These are phyloP conservation scores for Caradrina kadenii DNA, from an alignment of 2,888 invertebrate genomes.

Conservation along the genomic window DNA sequence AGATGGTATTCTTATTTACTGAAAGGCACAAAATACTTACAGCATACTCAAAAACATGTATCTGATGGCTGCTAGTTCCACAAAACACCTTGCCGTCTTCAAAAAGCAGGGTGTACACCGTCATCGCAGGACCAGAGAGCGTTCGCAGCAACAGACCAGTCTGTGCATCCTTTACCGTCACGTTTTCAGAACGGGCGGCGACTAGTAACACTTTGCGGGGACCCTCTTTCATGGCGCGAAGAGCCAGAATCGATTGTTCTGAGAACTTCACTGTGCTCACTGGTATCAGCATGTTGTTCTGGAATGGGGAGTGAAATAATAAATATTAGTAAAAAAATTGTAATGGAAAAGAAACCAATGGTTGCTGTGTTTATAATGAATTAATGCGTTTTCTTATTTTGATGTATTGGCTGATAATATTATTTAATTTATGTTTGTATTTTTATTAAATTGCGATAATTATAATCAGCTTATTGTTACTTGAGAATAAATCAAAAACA, in stretches of 20 bases:
- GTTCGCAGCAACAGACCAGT: slow-evolving; percentile 93
- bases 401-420: too few species aligned
- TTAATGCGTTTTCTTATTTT: too few species aligned
- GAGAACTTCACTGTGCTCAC: slow-evolving; percentile 91
- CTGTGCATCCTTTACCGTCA: slow-evolving; percentile 93
- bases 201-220: slow-evolving; percentile 93
- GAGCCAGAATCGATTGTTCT: slow-evolving; percentile 92
- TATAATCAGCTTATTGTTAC: too few species aligned
- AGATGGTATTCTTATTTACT: too few species aligned
- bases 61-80: slow-evolving; percentile 93
- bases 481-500: too few species aligned
- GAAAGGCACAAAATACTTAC: slow-evolving; percentile 86
- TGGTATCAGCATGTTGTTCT: slow-evolving; percentile 90
- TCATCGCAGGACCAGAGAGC: slow-evolving; percentile 90
- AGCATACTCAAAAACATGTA: slow-evolving; percentile 94
- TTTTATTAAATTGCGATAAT: too few species aligned
- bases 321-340: too few species aligned
- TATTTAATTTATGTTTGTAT: too few species aligned
- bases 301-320: slow-evolving; percentile 56
- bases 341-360: too few species aligned
- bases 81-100: slow-evolving; percentile 93
- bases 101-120: slow-evolving; percentile 93
- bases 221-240: slow-evolving; percentile 94
- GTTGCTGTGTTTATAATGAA: too few species aligned
- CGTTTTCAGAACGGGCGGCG: slow-evolving; percentile 92